Evolutionary conservation across 2,113 vertebrate genomes (phyloP), one percentile per base, ranked within the genome.

Genomic region (Mormoops blainvillei): DNA sequence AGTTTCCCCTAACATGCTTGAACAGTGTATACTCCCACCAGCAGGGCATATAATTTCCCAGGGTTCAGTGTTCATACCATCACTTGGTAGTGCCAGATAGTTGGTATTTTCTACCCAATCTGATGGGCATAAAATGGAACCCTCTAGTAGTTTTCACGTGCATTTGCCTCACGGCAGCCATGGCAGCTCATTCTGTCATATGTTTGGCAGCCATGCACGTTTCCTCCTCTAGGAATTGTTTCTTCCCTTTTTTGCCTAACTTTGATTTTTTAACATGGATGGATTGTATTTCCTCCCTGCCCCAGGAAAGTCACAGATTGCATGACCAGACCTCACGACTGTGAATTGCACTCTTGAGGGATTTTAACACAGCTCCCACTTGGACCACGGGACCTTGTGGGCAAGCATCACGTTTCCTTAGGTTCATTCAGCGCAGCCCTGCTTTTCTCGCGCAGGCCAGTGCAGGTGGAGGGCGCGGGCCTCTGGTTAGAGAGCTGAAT

Each of bases 181-280:
- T 4, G 31, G 22, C 19, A 16, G 50, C 19, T 70, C 43, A 63
- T 70, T 45, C 56, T 38, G 4, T n/a, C 45, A 5, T 18, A 38
- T 36, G 11, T 73, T 68, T 41, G 91, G 20, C 71, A 76, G 33
- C 13, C 15, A 58, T 56, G 54, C 65, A 24, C 52, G 12, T 50
- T 90, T 87, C 50, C 48, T 93, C 76, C 43, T 43, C 4, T 85
- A 48, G 73, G 50, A 61, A 56, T 41, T 41, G n/a, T 58, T 58
- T 85, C 18, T 81, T 86, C n/a, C 10, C 26, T 12, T 74, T 52
- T 76, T 74, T 65, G 50, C 12, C 31, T 48, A 26, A 7, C 41
- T 85, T 88, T 91, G 54, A 36, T 45, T 87, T 91, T 28, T 83
- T 52, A 82, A 50, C 10, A 15, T 14, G 67, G 26, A 41, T 43